Conservation (phyloP, 2,113 vertebrate genomes). For the Paramisgurnus dabryanus region DNA sequence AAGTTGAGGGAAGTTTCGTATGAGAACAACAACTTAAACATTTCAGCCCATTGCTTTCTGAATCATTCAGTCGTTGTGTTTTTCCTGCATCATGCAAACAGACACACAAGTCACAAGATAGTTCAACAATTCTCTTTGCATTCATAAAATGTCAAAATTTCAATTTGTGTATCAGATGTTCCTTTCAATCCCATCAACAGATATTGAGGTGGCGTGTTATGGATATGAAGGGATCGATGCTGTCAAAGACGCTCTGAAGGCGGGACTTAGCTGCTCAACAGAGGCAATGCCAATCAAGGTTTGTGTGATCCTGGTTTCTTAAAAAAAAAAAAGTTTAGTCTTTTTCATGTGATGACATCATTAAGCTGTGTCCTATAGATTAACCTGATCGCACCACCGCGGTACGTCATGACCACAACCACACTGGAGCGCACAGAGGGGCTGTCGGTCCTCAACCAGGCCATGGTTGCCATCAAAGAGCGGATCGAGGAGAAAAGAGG, state of each 20-base stretch:
- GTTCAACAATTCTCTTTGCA: too few relatives aligned
- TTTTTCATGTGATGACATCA: too few relatives aligned
- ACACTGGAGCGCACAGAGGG: slow-evolving; percentile 97
- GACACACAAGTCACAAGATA: too few relatives aligned
- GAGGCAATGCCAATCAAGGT: slow-evolving; percentile 99
- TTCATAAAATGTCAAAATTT: too few relatives aligned
- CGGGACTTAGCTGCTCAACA: slow-evolving; percentile 92
- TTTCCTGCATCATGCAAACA: too few relatives aligned
- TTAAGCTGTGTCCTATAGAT: slow-evolving; percentile 74
- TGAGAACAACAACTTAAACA: too few relatives aligned
- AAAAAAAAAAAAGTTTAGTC: too few relatives aligned
- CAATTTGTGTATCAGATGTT: not conserved
- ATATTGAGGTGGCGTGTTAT: slow-evolving; percentile 98
- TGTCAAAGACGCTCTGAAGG: slow-evolving; percentile 93
- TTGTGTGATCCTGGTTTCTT: not conserved
- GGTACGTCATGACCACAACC: slow-evolving; percentile 99
- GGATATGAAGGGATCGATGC: slow-evolving; percentile 98
- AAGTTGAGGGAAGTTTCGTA: too few relatives aligned
- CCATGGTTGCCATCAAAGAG: slow-evolving; percentile 98
- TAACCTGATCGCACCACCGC: slow-evolving; percentile 95
- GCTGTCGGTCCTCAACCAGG: slow-evolving; percentile 96
- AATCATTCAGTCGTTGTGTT: too few relatives aligned
- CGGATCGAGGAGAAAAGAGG: slow-evolving; percentile 98
- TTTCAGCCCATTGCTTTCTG: too few relatives aligned
- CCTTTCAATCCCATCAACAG: slow-evolving; percentile 61